Evolutionary conservation across 1,140 invertebrate genomes (phyloP), one percentile per base, ranked within the genome.

Genomic region (Formica exsecta): DNA sequence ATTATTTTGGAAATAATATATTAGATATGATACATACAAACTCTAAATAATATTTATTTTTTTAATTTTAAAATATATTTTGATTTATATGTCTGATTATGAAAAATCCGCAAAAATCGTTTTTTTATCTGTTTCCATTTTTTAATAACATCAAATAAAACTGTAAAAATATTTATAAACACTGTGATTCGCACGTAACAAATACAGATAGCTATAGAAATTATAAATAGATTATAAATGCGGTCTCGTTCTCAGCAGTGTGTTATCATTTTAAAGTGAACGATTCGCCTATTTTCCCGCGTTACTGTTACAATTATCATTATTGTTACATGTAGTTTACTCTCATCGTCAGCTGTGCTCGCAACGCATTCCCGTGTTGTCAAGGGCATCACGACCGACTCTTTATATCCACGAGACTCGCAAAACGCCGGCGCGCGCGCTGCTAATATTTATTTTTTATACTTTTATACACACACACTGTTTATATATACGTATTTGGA

Each of bases 371-470:
- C 36, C 9, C 8, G 29, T 22, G 61, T 65, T 38, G 13, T 38
- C 32, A 62, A 62, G 22, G 65, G 25, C 29, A 22, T 88, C 62
- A 61, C 36, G 57, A 84, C 65, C 44, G 25, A 87, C 70, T 90
- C 65, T 32, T 70, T 87, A 48, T 19, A 75, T 77, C 73, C 77
- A 32, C 73, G 73, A 87, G 64, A 73, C 87, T 85, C 71, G 29
- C 68, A 74, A 70, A 88, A 44, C 80, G 38, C 84, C 65, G 61
- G 54, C 71, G 57, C 32, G 36, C 16, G 73, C 36, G 83, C 77
- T 54, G 75, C 86, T 66, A 77, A 76, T 91, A 92, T 90, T 92
- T 92, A 91, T 92, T 92, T 92, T 92, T 92, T 92, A 92, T 92
- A 92, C 89, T 92, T 92, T 91, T 92, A 91, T 92, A 92, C 87